These are phyloP conservation scores for Mamestra configurata DNA, from an alignment of 1,140 invertebrate genomes.

Conservation along the genomic window DNA sequence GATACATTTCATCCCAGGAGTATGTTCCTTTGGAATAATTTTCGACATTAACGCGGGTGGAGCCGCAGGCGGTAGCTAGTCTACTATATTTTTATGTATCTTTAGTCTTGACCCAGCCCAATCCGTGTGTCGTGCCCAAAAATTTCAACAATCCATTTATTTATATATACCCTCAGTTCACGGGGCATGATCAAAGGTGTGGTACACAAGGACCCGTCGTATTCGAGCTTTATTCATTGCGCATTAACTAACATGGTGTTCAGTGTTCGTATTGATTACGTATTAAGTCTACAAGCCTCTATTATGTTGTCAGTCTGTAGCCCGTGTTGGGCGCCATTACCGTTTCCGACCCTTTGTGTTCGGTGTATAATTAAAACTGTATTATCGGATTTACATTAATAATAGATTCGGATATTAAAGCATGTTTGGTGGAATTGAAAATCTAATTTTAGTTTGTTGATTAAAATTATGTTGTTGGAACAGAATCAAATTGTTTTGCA, in stretches of 20 bases:
- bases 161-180: conserved; percentile 23
- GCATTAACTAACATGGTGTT: conserved; percentile 31
- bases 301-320: conserved; percentile 40
- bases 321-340: conserved; percentile 53
- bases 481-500: background rate
- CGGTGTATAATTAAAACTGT: conserved; percentile 43
- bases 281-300: conserved; percentile 42
- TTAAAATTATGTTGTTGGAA: conserved; percentile 31
- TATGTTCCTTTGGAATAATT: no score
- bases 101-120: no score
- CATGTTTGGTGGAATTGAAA: conserved; percentile 38
- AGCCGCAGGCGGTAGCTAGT: no score
- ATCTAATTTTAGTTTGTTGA: conserved; percentile 43
- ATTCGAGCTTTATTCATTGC: conserved; percentile 21
- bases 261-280: conserved; percentile 46
- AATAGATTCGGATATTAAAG: conserved; percentile 42
- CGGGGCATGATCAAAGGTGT: conserved; percentile 30
- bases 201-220: conserved; percentile 13
- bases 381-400: conserved; percentile 47
- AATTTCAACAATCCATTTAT: background rate
- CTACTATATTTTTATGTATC: no score
- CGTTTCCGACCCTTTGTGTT: conserved; percentile 46
- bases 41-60: no score
- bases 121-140: background rate
- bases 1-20: no score